These are phyloP conservation scores for Parus major DNA, from an alignment of 2,113 vertebrate genomes.

Conservation along the genomic window DNA sequence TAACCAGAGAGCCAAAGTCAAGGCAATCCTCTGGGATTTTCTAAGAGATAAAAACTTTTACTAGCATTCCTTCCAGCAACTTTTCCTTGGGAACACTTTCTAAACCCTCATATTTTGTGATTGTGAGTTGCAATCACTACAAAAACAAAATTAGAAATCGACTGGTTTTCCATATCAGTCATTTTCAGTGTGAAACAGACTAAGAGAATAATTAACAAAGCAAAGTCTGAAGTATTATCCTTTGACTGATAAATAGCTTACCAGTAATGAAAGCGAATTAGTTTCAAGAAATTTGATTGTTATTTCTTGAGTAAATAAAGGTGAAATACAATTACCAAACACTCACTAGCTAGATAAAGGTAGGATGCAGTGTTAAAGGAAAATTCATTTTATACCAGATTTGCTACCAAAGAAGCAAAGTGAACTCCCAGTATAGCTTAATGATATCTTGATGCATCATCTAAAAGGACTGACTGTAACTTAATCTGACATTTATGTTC, in stretches of 20 bases:
- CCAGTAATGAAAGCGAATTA: background rate
- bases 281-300: background rate
- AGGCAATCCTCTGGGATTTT: background rate
- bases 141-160: background rate
- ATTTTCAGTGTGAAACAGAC: background rate
- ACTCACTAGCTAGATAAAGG: background rate
- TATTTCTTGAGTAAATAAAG: background rate
- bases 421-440: background rate
- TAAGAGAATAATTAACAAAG: background rate
- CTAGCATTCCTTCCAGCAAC: background rate
- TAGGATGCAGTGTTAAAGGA: background rate
- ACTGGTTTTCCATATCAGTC: background rate
- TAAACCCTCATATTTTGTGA: background rate
- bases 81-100: background rate
- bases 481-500: background rate
- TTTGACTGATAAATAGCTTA: background rate
- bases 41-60: background rate
- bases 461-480: background rate
- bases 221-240: background rate
- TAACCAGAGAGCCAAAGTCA: background rate
- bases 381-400: background rate
- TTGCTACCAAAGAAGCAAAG: background rate
- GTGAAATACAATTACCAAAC: background rate
- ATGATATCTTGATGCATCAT: background rate
- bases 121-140: background rate